Evolutionary conservation across 2,797 vertebrate species (phyloP), one percentile per base, ranked within the genome.

Genomic region (Sebastolobus alascanus): DNA sequence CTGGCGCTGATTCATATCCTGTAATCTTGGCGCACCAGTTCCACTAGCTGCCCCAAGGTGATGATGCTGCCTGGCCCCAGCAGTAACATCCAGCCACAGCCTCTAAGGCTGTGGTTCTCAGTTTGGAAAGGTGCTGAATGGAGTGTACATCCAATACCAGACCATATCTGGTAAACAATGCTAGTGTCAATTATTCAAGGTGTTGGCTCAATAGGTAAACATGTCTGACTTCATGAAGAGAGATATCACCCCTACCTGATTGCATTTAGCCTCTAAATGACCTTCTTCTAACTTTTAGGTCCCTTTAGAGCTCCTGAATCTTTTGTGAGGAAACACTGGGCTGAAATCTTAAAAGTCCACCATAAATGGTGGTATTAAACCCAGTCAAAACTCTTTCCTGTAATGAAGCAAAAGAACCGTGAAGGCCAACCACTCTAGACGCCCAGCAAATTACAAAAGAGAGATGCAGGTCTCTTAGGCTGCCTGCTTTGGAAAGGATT

Each of bases 351-450:
- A 20, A 80, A 84, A 71, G 65, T 55, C 35, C 4, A 33, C 70
- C n/a, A 58, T 69, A 54, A 71, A 79, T 64, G 20, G 33, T 63
- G 25, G 12, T 66, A 66, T 78, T 75, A 64, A 83, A 87, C 70
- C 63, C 56, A 68, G n/a, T 79, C 50, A 56, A 76, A 79, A 77
- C 43, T 65, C 14, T 79, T 65, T 55, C 10, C 67, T 38, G 33
- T 78, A 58, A 79, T 87, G 68, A 82, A 80, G 63, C 55, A 69
- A 74, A 85, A 60, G 40, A 77, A 43, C 31, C 73, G 37, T 78
- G 56, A 84, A 71, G 65, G 69, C 55, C 70, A 80, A 38, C 61
- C 66, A 66, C 69, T 66, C 20, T 11, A 71, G 2, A 73, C 43
- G 10, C 25, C 27, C 72, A 61, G 54, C 27, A 72, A 83, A 78